Conservation (phyloP, 2,888 invertebrate genomes). For the Oscheius sp. region DNA sequence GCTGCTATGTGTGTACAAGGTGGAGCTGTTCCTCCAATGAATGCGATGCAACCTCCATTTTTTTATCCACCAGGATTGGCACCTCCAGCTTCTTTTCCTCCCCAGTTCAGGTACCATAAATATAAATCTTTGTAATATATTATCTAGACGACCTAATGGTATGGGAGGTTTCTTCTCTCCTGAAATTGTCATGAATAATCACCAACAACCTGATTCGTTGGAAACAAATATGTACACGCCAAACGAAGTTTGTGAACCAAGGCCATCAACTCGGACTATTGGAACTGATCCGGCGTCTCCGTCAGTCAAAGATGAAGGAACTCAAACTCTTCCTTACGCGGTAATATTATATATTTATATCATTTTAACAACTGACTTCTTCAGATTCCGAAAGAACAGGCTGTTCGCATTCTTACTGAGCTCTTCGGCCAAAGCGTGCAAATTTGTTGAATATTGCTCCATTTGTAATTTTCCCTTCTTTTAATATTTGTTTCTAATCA, state of each 20-base stretch:
- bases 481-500: too few relatives aligned
- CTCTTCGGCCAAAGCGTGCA: slow-evolving; percentile 28
- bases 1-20: neutral
- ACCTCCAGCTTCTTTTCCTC: slow-evolving; percentile 11
- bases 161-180: neutral
- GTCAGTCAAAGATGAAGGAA: neutral
- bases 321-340: slow-evolving; percentile 9
- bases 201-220: neutral
- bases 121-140: neutral
- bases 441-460: neutral
- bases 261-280: neutral
- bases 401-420: slow-evolving; percentile 23
- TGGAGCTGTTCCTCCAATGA: neutral
- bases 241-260: neutral
- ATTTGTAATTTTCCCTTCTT: neutral
- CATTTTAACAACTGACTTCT: neutral
- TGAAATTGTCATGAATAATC: neutral
- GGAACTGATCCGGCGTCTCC: slow-evolving; percentile 1
- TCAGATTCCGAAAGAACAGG: slow-evolving; percentile 18
- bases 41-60: slow-evolving; percentile 11
- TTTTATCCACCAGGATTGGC: slow-evolving; percentile 19
- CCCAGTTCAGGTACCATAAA: neutral
- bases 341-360: neutral
- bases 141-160: slow-evolving; percentile 14
- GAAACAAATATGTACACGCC: neutral